phyloP scores from a whole-genome alignment of 2,113 vertebrate species.

The Notarius quadriscutis region DNA sequence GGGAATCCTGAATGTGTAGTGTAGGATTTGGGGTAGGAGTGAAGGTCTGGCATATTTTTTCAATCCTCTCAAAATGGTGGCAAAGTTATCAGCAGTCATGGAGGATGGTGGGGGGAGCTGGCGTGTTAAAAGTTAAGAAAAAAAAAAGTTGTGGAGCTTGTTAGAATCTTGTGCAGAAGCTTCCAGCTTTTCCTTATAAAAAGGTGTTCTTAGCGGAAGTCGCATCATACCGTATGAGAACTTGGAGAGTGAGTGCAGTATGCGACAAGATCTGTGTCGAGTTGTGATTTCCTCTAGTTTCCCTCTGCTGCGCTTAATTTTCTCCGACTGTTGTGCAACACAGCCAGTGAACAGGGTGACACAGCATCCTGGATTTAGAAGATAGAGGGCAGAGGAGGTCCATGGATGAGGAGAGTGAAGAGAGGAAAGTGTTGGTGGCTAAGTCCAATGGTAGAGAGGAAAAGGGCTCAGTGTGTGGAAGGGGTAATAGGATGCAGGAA shows the following conservation, averaged over 20 bases:
- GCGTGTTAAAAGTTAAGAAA: background rate
- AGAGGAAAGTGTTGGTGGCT: background rate
- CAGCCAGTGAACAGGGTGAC: background rate
- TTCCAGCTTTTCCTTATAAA: background rate
- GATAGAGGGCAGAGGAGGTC: background rate
- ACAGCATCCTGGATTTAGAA: background rate
- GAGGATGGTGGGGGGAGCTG: background rate
- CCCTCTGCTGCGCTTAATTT: background rate
- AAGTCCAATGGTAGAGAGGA: background rate
- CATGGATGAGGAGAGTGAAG: background rate
- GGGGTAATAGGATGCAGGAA: background rate
- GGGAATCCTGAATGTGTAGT: no score
- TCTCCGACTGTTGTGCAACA: background rate
- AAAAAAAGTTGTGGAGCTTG: background rate
- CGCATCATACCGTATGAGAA: background rate
- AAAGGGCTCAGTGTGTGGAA: background rate
- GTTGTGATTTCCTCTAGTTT: background rate
- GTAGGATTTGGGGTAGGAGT: no score
- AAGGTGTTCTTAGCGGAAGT: background rate
- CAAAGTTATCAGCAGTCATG: background rate
- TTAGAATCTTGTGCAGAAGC: background rate
- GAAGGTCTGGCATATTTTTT: background rate
- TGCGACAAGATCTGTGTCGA: background rate
- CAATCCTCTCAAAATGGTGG: background rate
- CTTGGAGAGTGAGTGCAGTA: background rate